A percentile compares a stretch with the other conserved stretches of the same genome.
Conservation (phyloP, 2,797 vertebrate genomes). For the Diplodus puntazzo region DNA sequence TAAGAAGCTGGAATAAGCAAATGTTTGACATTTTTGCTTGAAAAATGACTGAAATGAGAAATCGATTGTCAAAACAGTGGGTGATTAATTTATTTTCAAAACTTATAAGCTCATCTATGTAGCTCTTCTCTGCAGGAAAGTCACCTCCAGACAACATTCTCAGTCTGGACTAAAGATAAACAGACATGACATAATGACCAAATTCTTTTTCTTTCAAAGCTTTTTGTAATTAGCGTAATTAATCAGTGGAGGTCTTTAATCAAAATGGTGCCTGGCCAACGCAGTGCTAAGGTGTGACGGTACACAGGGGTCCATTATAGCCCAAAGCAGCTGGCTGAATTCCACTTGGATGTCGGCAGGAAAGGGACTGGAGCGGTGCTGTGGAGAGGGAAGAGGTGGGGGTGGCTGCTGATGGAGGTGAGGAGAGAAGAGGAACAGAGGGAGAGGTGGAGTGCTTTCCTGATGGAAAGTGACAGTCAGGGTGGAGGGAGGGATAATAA, state of each 20-base stretch:
- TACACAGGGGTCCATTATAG: conserved; percentile 40
- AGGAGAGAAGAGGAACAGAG: conserved; percentile 71
- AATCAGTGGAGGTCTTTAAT: conserved; percentile 27
- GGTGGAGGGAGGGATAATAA: conserved; percentile 53
- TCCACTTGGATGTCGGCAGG: conserved; percentile 57
- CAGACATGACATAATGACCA: background rate
- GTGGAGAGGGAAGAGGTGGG: background rate
- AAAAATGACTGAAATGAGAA: too few species aligned
- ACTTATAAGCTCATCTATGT: too few species aligned
- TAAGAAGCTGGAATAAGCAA: too few species aligned
- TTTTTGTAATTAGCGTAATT: conserved; percentile 30
- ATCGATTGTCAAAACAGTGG: too few species aligned
- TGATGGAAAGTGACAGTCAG: conserved; percentile 78
- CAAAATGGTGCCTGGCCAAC: conserved; percentile 24
- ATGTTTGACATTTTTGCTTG: too few species aligned
- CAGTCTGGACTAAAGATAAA: background rate
- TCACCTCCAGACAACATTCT: background rate
- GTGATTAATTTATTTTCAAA: too few species aligned
- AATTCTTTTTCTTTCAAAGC: background rate
- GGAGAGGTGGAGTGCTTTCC: conserved; percentile 73
- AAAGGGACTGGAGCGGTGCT: conserved; percentile 43
- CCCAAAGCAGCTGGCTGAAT: conserved; percentile 47
- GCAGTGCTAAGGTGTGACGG: conserved; percentile 27
- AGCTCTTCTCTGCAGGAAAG: background rate
- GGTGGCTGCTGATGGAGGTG: conserved; percentile 50